A percentile compares a stretch with the other conserved stretches of the same genome.
Evolutionary conservation across 1,140 invertebrate species (phyloP).

Genomic region (Limonius californicus): DNA sequence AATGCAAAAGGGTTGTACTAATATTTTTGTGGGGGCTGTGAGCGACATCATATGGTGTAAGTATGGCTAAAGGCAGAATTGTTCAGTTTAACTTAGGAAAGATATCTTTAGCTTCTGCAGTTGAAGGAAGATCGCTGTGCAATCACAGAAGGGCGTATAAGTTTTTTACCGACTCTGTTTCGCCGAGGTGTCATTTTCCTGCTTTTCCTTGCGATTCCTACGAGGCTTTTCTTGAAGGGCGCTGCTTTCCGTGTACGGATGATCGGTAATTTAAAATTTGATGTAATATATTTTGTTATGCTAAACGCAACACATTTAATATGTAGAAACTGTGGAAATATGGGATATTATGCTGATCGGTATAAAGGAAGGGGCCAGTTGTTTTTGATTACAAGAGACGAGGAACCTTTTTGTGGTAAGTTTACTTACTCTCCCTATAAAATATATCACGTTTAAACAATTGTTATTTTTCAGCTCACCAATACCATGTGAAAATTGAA

Average conservation of each 20-base stretch:
- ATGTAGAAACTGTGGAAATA: slow-evolving; percentile 69
- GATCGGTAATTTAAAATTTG: slow-evolving; percentile 39
- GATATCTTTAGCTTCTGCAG: slow-evolving; percentile 55
- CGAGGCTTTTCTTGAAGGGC: slow-evolving; percentile 75
- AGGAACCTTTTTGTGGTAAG: slow-evolving; percentile 87
- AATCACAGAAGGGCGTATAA: slow-evolving; percentile 91
- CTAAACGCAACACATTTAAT: too few relatives aligned
- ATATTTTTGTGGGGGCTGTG: slow-evolving; percentile 85
- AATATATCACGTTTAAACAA: neutral
- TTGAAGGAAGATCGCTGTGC: slow-evolving; percentile 82
- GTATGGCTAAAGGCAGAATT: too few relatives aligned
- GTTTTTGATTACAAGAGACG: slow-evolving; percentile 82
- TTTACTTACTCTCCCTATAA: neutral
- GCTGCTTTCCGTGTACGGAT: slow-evolving; percentile 66
- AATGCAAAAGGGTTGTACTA: slow-evolving; percentile 78
- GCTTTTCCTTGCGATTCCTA: slow-evolving; percentile 83
- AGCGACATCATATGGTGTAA: slow-evolving; percentile 88
- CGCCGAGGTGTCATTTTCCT: slow-evolving; percentile 82
- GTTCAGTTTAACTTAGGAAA: too few relatives aligned
- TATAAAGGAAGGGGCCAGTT: slow-evolving; percentile 75
- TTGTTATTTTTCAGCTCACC: slow-evolving; percentile 61
- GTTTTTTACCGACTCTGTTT: slow-evolving; percentile 91
- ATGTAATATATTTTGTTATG: neutral
- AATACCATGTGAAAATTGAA: slow-evolving; percentile 79
- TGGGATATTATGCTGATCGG: slow-evolving; percentile 90